phyloP scores from a whole-genome alignment of 2,888 invertebrate genomes.

The Amitus sp. region DNA sequence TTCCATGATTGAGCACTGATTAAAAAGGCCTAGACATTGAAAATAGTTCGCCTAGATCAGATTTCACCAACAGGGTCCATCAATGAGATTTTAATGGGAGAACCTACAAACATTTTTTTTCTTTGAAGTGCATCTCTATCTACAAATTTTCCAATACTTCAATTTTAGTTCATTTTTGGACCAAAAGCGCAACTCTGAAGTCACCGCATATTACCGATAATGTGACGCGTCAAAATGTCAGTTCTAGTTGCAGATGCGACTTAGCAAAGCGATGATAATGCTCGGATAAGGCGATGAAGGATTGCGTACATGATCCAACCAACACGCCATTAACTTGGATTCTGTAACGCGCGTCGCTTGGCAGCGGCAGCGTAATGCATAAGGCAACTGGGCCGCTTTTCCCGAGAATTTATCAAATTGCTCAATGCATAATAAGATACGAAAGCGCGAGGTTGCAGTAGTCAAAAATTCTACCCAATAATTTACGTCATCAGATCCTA shows the following conservation, averaged over 20 bases:
- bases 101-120: too few species aligned
- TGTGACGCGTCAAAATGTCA: slow-evolving; percentile 32
- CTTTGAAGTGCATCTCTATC: too few species aligned
- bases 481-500: slow-evolving; percentile 11
- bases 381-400: slow-evolving; percentile 17
- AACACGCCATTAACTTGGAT: slow-evolving; percentile 20
- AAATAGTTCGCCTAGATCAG: too few species aligned
- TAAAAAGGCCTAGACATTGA: too few species aligned
- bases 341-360: slow-evolving; percentile 25
- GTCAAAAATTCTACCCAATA: slow-evolving; percentile 9
- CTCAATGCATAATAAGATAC: slow-evolving; percentile 23
- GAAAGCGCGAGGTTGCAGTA: slow-evolving; percentile 9
- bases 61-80: too few species aligned
- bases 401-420: slow-evolving; percentile 21
- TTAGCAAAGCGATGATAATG: slow-evolving; percentile 39
- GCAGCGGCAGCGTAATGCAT: slow-evolving; percentile 18
- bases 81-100: too few species aligned
- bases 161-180: too few species aligned
- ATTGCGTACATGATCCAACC: slow-evolving; percentile 21
- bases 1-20: too few species aligned
- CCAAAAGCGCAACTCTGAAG: slow-evolving; percentile 34
- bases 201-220: slow-evolving; percentile 27
- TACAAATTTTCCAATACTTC: too few species aligned
- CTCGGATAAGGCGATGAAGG: slow-evolving; percentile 24
- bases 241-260: slow-evolving; percentile 40